phyloP scores from a whole-genome alignment of 2,113 vertebrate species.

The Athene cunicularia region DNA sequence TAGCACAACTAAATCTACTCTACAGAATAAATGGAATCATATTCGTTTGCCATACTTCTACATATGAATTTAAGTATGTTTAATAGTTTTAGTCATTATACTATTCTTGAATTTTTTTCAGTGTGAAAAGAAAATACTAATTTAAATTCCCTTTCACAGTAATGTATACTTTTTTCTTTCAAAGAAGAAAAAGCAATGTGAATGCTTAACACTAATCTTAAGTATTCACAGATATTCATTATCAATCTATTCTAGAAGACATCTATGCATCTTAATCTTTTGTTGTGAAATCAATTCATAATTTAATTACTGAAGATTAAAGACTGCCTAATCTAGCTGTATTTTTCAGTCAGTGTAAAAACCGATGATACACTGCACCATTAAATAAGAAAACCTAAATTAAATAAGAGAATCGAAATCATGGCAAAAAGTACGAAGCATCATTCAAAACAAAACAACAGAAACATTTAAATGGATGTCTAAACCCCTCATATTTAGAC shows the following conservation, averaged over 20 bases:
- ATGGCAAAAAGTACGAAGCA: not conserved
- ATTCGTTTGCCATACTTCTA: not conserved
- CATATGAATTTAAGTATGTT: not conserved
- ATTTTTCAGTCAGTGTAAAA: not conserved
- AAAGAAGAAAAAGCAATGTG: not conserved
- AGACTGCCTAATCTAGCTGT: not conserved
- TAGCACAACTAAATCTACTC: not conserved
- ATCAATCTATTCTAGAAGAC: not conserved
- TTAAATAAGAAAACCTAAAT: not conserved
- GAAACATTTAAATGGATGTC: not conserved
- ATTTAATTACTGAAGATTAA: slow-evolving; percentile 39
- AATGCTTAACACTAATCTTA: not conserved
- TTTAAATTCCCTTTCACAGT: not conserved
- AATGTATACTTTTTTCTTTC: not conserved
- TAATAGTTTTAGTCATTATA: not conserved
- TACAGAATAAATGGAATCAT: not conserved
- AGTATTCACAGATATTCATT: not conserved
- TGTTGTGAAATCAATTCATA: not conserved
- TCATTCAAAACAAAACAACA: not conserved
- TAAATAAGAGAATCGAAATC: not conserved
- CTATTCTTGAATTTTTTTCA: not conserved
- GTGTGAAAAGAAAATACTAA: not conserved
- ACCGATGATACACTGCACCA: not conserved
- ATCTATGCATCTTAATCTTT: not conserved
- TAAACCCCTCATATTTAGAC: not conserved